These are phyloP conservation scores for Argyresthia goedartella DNA, from an alignment of 2,888 invertebrate genomes.

Conservation along the genomic window DNA sequence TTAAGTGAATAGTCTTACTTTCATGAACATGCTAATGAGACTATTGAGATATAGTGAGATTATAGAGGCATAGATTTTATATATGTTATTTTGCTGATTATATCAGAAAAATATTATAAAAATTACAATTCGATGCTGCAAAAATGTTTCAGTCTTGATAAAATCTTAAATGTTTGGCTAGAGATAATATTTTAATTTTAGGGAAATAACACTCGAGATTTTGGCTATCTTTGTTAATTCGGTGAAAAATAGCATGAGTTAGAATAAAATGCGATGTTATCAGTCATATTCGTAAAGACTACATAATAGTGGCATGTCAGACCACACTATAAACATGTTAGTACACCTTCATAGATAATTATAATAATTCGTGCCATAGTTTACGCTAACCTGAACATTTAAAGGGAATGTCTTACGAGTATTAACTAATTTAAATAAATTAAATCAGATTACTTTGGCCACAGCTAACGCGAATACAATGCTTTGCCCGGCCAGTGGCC, in stretches of 20 bases:
- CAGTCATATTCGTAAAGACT: constrained; percentile 1
- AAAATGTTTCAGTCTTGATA: constrained; percentile 2
- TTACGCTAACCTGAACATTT: constrained; percentile 20
- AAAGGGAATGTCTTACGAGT: constrained; percentile 42
- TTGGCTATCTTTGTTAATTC: neutral
- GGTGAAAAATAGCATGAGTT: constrained; percentile 23
- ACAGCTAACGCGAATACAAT: no score
- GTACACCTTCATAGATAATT: neutral
- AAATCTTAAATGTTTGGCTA: neutral
- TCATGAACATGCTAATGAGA: no score
- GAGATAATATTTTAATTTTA: neutral
- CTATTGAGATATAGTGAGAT: no score
- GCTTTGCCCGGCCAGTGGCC: no score
- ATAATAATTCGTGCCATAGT: neutral
- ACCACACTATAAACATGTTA: neutral
- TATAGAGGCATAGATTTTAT: no score
- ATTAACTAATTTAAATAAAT: neutral
- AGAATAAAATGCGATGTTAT: constrained; percentile 28
- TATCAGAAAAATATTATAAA: no score
- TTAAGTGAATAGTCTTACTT: no score
- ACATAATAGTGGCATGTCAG: neutral
- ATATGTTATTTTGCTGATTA: no score
- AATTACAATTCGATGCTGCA: no score
- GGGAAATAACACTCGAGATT: no score
- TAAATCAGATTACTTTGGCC: no score